These are phyloP conservation scores for Sebastes glaucus DNA, from an alignment of 2,797 vertebrate species.

Conservation along the genomic window DNA sequence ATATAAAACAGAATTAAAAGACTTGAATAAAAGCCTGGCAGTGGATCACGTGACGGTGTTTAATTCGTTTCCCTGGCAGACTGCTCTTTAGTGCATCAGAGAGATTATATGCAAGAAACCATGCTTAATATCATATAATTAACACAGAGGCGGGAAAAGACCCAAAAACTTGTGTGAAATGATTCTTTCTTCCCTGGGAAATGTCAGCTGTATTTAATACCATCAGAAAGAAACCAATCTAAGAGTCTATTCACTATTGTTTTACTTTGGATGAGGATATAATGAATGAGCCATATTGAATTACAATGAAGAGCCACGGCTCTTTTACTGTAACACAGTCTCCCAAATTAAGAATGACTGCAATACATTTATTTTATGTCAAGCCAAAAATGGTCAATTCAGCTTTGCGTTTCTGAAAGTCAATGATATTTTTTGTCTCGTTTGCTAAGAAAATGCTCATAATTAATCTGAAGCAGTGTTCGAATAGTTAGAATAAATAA, in stretches of 20 bases:
- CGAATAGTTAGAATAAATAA: background rate
- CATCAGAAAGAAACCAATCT: conserved; percentile 46
- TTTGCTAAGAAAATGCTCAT: background rate
- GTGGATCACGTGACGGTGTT: conserved; percentile 68
- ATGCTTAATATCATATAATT: conserved; percentile 83
- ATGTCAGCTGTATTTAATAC: conserved; percentile 67
- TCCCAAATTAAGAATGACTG: background rate
- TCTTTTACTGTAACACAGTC: background rate
- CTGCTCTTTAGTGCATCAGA: conserved; percentile 65
- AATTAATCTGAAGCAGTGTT: background rate
- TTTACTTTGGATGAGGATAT: background rate
- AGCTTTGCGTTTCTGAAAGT: background rate
- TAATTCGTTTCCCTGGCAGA: conserved; percentile 75
- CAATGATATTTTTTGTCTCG: background rate
- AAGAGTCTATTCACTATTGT: conserved; percentile 43
- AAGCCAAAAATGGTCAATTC: background rate
- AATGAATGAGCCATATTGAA: background rate
- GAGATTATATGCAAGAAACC: conserved; percentile 83
- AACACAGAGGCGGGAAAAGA: conserved; percentile 66
- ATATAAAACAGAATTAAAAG: conserved; percentile 61
- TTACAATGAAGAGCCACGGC: background rate
- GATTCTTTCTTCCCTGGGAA: conserved; percentile 74
- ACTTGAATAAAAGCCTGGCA: conserved; percentile 46
- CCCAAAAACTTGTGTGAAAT: conserved; percentile 69
- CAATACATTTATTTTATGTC: background rate